A percentile compares a stretch with the other conserved stretches of the same genome.
Evolutionary conservation across 2,888 invertebrate species (phyloP).

Genomic region (Trimorus sp.): DNA sequence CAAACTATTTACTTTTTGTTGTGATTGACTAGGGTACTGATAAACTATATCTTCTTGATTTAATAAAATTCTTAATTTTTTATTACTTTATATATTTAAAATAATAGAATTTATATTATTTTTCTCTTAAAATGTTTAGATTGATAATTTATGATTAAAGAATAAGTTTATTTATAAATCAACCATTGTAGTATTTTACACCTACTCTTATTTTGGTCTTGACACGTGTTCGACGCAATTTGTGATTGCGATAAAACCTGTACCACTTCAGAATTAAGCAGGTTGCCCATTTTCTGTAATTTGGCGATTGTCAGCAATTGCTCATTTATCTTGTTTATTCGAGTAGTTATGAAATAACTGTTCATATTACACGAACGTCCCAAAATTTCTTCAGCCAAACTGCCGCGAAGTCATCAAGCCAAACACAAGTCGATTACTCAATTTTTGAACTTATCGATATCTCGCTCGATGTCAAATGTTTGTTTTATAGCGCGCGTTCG

Average conservation of each 20-base stretch:
- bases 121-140: no score
- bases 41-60: no score
- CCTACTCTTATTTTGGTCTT: not conserved
- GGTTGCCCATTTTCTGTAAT: slow-evolving; percentile 32
- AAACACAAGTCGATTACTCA: not conserved
- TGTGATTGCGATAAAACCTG: slow-evolving; percentile 16
- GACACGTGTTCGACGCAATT: not conserved
- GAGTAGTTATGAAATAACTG: slow-evolving; percentile 27
- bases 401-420: not conserved
- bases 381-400: no score
- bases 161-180: no score
- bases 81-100: no score
- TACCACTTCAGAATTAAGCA: slow-evolving; percentile 1
- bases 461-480: slow-evolving; percentile 31
- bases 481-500: not conserved
- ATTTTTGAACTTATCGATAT: not conserved
- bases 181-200: no score
- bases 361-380: slow-evolving; percentile 16
- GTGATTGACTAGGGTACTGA: no score
- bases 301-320: slow-evolving; percentile 26
- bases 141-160: no score
- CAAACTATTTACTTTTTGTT: no score
- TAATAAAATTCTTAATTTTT: no score
- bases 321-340: slow-evolving; percentile 51
- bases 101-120: no score